Evolutionary conservation across 2,888 invertebrate species (phyloP), one percentile per base, ranked within the genome.

Genomic region (Automeris io): DNA sequence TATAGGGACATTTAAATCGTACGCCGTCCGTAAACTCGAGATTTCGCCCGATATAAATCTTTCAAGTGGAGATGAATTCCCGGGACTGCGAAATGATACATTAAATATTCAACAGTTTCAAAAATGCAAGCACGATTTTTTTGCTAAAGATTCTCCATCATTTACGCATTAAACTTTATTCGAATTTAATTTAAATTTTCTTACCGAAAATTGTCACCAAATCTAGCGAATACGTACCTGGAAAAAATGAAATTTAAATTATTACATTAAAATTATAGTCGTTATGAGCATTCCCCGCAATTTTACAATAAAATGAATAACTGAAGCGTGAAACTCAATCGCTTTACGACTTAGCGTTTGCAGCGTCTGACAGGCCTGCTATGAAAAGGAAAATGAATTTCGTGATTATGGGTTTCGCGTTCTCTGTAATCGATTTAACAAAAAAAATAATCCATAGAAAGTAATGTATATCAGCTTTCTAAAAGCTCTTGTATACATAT

Each of bases 31-130:
- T 75, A 74, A 72, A 73, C 74, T 72, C 66, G 57, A 78, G 69
- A 80, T 80, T 79, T 75, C 58, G 54, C 54, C 61, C 68, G 75
- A 71, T 70, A 80, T 81, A 83, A 82, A 85, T 83, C 82, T 79
- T 79, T 78, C 75, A 66, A 74, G 71, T 69, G 66, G 62, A 77
- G 73, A 79, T 79, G 78, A 78, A 83, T 82, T 73, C 60, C 65
- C 58, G 64, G 47, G 67, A 71, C 76, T 76, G 64, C 72, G 75
- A 80, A 76, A 79, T 82, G 79, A 76, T 82, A 79, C 70, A 73
- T 85, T 69, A 81, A 81, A 79, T 81, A 83, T 85, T 85, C 76
- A 82, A 70, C 42, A 48, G 63, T 53, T 70, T 74, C 67, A 68
- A 66, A 75, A 75, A 79, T 79, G 76, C 79, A 76, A 68, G n/a